phyloP scores from a whole-genome alignment of 2,888 invertebrate species.

The Lepeophtheirus nordmannii region DNA sequence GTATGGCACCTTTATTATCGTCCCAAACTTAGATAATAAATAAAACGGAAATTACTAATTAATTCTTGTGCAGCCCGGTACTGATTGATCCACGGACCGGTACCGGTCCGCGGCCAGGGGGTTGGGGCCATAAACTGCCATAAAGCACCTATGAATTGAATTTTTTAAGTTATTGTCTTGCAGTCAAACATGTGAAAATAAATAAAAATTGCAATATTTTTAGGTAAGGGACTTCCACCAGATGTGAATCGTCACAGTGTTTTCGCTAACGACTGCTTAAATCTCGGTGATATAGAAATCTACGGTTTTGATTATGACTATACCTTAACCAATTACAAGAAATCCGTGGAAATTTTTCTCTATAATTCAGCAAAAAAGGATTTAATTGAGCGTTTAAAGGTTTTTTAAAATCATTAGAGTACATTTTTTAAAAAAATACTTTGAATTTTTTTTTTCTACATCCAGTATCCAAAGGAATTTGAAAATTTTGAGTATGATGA shows the following conservation, averaged over 20 bases:
- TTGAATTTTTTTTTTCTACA: constrained; percentile 29
- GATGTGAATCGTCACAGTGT: constrained; percentile 74
- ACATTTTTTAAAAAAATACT: background rate
- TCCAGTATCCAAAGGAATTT: constrained; percentile 72
- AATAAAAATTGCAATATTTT: too few relatives aligned
- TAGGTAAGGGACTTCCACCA: constrained; percentile 43
- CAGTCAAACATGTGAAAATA: too few relatives aligned
- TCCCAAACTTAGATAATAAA: too few relatives aligned
- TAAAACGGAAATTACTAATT: too few relatives aligned
- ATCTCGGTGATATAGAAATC: constrained; percentile 73
- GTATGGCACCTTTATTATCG: too few relatives aligned
- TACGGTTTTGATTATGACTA: constrained; percentile 99
- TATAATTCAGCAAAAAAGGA: constrained; percentile 76
- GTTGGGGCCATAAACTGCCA: too few relatives aligned
- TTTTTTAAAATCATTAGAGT: constrained; percentile 32
- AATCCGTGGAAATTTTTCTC: constrained; percentile 67
- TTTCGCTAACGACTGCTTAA: constrained; percentile 89
- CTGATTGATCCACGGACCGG: too few relatives aligned
- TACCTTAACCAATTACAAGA: constrained; percentile 85
- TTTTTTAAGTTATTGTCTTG: too few relatives aligned
- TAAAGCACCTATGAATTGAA: too few relatives aligned
- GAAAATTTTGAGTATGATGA: constrained; percentile 65
- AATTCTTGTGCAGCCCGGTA: too few relatives aligned
- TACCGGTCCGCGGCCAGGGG: too few relatives aligned
- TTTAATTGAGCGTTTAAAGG: constrained; percentile 73